phyloP scores from a whole-genome alignment of 2,797 vertebrate species.

The Pangasius macronema region DNA sequence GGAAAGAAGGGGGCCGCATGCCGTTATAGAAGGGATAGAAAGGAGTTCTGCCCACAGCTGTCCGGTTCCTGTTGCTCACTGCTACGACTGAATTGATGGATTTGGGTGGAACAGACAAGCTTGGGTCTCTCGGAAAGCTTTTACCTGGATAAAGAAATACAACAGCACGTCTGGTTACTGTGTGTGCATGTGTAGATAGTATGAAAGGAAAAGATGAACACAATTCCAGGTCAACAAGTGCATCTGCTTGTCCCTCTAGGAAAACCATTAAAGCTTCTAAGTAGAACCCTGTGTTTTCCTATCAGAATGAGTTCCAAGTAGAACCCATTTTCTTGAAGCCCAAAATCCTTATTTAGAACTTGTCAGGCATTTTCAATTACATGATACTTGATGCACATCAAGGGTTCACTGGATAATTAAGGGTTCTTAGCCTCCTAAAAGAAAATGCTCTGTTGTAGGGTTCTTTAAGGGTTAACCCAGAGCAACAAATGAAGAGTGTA shows the following conservation, averaged over 20 bases:
- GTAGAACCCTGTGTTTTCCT: neutral
- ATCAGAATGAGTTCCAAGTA: too few species aligned
- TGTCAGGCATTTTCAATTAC: neutral
- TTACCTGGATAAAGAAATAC: conserved; percentile 71
- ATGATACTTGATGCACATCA: neutral
- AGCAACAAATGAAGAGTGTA: neutral
- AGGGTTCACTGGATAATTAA: neutral
- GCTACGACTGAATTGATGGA: conserved; percentile 55
- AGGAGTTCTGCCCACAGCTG: conserved; percentile 58
- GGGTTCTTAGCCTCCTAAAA: neutral
- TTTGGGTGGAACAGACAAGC: conserved; percentile 58
- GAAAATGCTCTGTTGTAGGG: neutral
- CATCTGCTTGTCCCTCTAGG: neutral
- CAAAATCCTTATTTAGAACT: neutral
- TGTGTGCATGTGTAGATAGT: neutral
- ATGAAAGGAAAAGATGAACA: neutral
- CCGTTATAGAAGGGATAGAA: conserved; percentile 61
- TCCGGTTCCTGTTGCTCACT: conserved; percentile 58
- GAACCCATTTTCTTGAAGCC: neutral
- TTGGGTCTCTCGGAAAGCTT: conserved; percentile 59
- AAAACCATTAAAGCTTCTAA: neutral
- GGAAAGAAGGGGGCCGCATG: conserved; percentile 59
- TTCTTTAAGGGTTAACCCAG: neutral
- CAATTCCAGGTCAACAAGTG: neutral
- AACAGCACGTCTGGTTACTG: conserved; percentile 56